Evolutionary conservation across 2,113 vertebrate species (phyloP).

Genomic region (Percopsis transmontana): DNA sequence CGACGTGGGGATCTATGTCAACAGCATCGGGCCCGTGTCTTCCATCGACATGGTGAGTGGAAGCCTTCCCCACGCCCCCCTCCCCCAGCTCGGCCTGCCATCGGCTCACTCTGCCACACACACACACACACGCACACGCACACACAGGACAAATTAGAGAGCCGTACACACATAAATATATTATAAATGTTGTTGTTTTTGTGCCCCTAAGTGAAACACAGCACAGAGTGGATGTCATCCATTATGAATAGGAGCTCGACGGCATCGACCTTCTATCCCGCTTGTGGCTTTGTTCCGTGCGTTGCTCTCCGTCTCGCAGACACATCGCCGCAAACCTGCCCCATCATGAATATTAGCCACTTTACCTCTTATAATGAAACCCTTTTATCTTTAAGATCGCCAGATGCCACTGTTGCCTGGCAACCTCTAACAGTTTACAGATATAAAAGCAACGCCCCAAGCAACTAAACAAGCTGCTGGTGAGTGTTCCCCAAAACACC

Average conservation of each 20-base stretch:
- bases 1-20: constrained; percentile 92
- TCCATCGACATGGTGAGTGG: constrained; percentile 95
- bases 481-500: too few relatives aligned
- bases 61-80: neutral
- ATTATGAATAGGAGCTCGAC: too few relatives aligned
- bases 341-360: constrained; percentile 11
- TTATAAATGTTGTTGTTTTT: too few relatives aligned
- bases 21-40: constrained; percentile 94
- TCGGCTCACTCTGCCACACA: neutral
- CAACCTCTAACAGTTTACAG: constrained; percentile 24
- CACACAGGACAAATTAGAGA: neutral
- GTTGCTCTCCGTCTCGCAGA: neutral
- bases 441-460: constrained; percentile 32
- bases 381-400: constrained; percentile 22
- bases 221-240: too few relatives aligned
- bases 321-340: constrained; percentile 5
- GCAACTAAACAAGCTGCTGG: too few relatives aligned
- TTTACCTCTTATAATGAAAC: constrained; percentile 23
- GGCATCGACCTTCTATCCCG: too few relatives aligned
- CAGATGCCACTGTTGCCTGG: constrained; percentile 46
- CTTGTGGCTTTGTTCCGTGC: neutral
- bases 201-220: too few relatives aligned
- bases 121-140: constrained; percentile 2
- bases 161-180: too few relatives aligned
- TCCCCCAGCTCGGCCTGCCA: neutral